A percentile compares a stretch with the other conserved stretches of the same genome.
Conservation (phyloP, 1,140 invertebrate species). For the Macrosteles quadrilineatus region DNA sequence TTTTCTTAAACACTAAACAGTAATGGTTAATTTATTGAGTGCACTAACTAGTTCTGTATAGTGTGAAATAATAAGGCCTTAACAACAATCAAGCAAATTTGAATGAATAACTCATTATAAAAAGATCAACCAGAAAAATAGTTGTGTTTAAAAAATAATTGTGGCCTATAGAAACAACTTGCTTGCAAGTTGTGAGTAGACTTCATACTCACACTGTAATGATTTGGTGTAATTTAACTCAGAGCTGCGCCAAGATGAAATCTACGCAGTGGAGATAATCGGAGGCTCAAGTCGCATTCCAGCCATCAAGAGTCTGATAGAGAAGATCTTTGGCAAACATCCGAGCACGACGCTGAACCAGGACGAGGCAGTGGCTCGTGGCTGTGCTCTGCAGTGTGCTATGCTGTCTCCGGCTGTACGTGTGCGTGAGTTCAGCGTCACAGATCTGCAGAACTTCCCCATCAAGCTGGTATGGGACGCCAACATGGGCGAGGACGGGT, state of each 20-base stretch:
- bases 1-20: too few species aligned
- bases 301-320: constrained; percentile 85
- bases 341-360: constrained; percentile 96
- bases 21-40: too few species aligned
- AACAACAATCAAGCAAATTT: too few species aligned
- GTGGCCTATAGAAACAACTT: too few species aligned
- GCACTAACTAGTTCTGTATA: too few species aligned
- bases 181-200: too few species aligned
- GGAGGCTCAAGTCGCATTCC: constrained; percentile 95
- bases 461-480: constrained; percentile 86
- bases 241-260: constrained; percentile 80
- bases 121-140: too few species aligned
- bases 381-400: constrained; percentile 95
- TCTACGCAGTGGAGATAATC: constrained; percentile 93
- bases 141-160: too few species aligned
- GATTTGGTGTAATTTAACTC: too few species aligned
- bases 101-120: too few species aligned
- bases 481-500: constrained; percentile 65
- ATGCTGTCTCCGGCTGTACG: constrained; percentile 96
- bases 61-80: too few species aligned
- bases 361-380: constrained; percentile 95
- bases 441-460: constrained; percentile 90
- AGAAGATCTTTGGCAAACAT: constrained; percentile 82
- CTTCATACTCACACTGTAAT: too few species aligned
- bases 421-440: constrained; percentile 91